Conservation (phyloP, 2,888 invertebrate genomes). For the Rhamphomyia laevipes region DNA sequence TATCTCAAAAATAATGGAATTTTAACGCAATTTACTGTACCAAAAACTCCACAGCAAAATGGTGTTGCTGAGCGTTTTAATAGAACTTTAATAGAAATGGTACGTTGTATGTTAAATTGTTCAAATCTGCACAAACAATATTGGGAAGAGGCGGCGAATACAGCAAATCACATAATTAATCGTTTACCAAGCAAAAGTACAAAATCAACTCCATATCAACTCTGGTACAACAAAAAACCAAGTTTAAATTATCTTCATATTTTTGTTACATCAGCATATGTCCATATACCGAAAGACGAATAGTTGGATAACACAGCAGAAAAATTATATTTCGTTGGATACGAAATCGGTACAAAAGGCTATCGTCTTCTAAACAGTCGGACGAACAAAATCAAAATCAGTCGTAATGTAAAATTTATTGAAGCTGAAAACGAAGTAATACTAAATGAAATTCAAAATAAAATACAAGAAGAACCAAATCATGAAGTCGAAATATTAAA, state of each 20-base stretch:
- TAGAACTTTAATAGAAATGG: conserved; percentile 14
- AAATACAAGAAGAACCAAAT: not conserved
- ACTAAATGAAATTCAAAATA: not conserved
- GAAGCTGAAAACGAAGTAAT: not conserved
- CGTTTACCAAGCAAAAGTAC: conserved; percentile 1
- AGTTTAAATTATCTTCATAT: conserved; percentile 1
- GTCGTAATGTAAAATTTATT: conserved; percentile 7
- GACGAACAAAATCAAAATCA: conserved; percentile 6
- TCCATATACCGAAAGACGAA: conserved; percentile 10
- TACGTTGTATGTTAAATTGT: conserved; percentile 17
- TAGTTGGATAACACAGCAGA: conserved; percentile 10
- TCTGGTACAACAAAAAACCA: conserved; percentile 13
- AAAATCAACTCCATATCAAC: conserved; percentile 7
- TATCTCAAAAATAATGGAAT: conserved; percentile 20
- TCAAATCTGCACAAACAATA: not conserved
- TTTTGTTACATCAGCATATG: conserved; percentile 6
- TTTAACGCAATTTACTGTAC: conserved; percentile 11
- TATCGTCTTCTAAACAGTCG: no score
- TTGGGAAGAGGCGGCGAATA: conserved; percentile 4
- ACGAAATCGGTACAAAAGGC: no score
- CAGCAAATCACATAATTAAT: conserved; percentile 6
- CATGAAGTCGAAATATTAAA: not conserved
- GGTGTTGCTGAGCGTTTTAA: conserved; percentile 18
- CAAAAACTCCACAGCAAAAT: conserved; percentile 20
- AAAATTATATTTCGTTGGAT: conserved; percentile 12